phyloP scores from a whole-genome alignment of 2,797 vertebrate species.

The Megalops cyprinoides region DNA sequence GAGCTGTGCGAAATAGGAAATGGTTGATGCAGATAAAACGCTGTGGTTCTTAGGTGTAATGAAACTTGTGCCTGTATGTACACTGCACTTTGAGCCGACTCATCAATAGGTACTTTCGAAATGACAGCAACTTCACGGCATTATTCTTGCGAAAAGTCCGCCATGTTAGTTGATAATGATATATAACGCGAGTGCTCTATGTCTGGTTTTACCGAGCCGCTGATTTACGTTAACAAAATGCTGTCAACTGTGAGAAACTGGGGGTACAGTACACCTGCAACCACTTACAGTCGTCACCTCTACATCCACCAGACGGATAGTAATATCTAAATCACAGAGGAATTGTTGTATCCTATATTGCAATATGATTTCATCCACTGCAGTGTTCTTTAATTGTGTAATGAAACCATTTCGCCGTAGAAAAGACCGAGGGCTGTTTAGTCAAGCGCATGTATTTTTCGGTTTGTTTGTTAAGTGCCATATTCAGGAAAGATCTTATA shows the following conservation, averaged over 20 bases:
- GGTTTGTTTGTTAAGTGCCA: not conserved
- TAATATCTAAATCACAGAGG: too few species aligned
- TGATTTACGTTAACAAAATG: too few species aligned
- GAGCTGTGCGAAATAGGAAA: conserved; percentile 56
- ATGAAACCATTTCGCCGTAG: too few species aligned
- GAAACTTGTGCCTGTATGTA: not conserved
- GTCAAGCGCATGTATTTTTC: too few species aligned
- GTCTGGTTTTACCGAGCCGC: not conserved
- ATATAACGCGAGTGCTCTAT: conserved; percentile 1
- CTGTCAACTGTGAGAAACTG: too few species aligned
- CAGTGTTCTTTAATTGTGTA: not conserved
- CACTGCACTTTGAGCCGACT: not conserved
- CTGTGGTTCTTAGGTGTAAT: conserved; percentile 15
- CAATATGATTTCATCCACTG: too few species aligned
- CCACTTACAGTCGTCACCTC: too few species aligned
- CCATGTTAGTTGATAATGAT: conserved; percentile 41
- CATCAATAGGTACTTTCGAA: not conserved
- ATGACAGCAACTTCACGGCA: conserved; percentile 11
- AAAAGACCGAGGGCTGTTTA: too few species aligned
- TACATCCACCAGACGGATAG: too few species aligned
- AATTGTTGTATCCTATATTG: too few species aligned
- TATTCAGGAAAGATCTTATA: not conserved
- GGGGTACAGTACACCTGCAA: too few species aligned
- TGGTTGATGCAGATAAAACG: conserved; percentile 47
- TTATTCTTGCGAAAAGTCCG: conserved; percentile 29